Base-by-base conservation (phyloP, 1,140 invertebrate species). In the Drosophila pseudoananassae region DNA sequence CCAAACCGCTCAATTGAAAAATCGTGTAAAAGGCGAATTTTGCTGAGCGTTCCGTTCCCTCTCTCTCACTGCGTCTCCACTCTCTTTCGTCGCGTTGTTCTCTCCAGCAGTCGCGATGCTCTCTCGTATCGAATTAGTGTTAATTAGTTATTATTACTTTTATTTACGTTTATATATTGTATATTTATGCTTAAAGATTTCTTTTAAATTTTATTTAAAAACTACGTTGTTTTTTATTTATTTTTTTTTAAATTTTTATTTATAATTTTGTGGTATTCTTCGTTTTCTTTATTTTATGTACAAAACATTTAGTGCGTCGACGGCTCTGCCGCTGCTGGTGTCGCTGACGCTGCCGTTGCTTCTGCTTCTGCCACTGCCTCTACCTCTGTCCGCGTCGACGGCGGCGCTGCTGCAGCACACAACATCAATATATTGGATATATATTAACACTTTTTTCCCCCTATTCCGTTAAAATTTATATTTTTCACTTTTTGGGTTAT, bases 1-100 rank as follows among this genome's bases (percentile, higher is more conserved):
- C 25, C 59, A 73, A 58, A 43, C 43, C 64, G 74, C 75, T 82
- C 83, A 76, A 76, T 56, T 82, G 36, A 75, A 20, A 73, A 75
- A 75, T 87, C 82, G 82, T 87, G 82, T 87, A 87, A 87, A 87
- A 68, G 82, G 82, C 82, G 82, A 87, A 87, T 78, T 65, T 75
- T 77, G 50, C 57, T 83, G 83, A 87, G 82, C 82, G 69, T 74
- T 20, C 20, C 20, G 25, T 27, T 38, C 66, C 15, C 14, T 29
- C 25, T 45, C 25, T 25, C 53, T 53, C 57, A n/a, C 47, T 49
- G 40, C n/a, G 14, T 50, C 50, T 58, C 38, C 20, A n/a, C n/a
- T 38, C 33, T 63, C 59, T 58, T 40, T 63, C 27, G 47, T 49
- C 25, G 43, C 43, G 33, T 64, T 49, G 43, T 15, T 31, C 45